Evolutionary conservation across 2,113 vertebrate genomes (phyloP).

Genomic region (Fulmarus glacialis): DNA sequence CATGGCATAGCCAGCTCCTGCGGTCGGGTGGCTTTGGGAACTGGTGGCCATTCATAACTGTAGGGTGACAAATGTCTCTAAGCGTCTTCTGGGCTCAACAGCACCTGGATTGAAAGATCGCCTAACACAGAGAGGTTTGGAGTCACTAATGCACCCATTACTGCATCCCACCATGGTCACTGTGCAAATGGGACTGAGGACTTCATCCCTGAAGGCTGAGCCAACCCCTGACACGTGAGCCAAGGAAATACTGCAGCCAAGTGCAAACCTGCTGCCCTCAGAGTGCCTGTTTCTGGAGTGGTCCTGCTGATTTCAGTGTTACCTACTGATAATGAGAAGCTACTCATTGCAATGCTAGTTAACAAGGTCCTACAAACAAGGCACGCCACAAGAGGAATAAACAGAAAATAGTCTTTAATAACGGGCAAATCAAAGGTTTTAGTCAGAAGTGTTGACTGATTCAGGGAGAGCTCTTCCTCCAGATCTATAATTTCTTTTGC

Average conservation of each 20-base stretch:
- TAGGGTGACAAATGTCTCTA: neutral
- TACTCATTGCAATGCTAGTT: neutral
- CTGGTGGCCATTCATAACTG: neutral
- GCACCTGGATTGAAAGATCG: neutral
- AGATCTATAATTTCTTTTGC: neutral
- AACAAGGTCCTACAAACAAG: neutral
- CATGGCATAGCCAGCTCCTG: neutral
- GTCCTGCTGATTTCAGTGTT: neutral
- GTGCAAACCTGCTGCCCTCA: neutral
- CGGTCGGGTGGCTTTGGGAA: neutral
- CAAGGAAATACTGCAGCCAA: neutral
- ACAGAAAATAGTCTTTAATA: neutral
- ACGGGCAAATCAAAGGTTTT: neutral
- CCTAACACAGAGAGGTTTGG: neutral
- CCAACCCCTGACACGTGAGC: neutral
- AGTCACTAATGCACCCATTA: rapidly evolving
- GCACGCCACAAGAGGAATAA: neutral
- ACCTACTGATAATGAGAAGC: neutral
- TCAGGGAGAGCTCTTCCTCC: neutral
- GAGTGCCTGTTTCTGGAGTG: neutral
- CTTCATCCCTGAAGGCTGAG: neutral
- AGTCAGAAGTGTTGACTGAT: neutral
- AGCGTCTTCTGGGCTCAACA: neutral
- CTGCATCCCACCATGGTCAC: neutral
- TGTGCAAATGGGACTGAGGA: neutral